Base-by-base conservation (phyloP, 1,140 invertebrate genomes). In the Euura lappo region DNA sequence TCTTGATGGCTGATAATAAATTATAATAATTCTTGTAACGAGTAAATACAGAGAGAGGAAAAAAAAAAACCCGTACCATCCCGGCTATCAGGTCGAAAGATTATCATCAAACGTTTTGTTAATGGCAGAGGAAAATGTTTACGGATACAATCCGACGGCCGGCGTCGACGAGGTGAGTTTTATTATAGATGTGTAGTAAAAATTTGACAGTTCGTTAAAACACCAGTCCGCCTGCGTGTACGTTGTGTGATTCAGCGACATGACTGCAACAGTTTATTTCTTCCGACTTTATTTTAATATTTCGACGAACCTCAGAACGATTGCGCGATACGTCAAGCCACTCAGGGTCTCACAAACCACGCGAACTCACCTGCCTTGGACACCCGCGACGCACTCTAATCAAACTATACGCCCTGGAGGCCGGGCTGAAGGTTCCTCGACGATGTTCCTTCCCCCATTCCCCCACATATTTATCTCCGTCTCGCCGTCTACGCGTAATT, bases 71-170 rank as follows among this genome's bases (percentile, higher is more conserved):
- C 70, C 46, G 72, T 60, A 67, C 13, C 13, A 11, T 60, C 13
- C 51, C 13, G 51, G 6, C 51, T 8, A 60, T 60, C 13, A 8
- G 51, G 8, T 28, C 28, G 28, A n/a, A 60, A 60, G 8, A 64
- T 70, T 68, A 28, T 72, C 45, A 75, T 72, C 71, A 78, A 43
- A 84, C 72, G 71, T 79, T 79, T 83, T 81, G 86, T 88, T 88
- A 82, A 88, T 87, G 85, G 86, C 87, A 87, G 85, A 88, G 75
- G 85, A 87, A 80, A 81, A 88, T 86, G 85, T 85, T 76, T 87
- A 87, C 79, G 87, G 87, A 79, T 88, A 87, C 77, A 86, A 83
- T 83, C 84, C 85, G 79, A 79, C 82, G 77, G 78, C 79, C 82
- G 85, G 83, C 73, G 83, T 80, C 82, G 81, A 87, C 76, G 79